phyloP scores from a whole-genome alignment of 2,113 vertebrate species.

The Tylochromis polylepis region DNA sequence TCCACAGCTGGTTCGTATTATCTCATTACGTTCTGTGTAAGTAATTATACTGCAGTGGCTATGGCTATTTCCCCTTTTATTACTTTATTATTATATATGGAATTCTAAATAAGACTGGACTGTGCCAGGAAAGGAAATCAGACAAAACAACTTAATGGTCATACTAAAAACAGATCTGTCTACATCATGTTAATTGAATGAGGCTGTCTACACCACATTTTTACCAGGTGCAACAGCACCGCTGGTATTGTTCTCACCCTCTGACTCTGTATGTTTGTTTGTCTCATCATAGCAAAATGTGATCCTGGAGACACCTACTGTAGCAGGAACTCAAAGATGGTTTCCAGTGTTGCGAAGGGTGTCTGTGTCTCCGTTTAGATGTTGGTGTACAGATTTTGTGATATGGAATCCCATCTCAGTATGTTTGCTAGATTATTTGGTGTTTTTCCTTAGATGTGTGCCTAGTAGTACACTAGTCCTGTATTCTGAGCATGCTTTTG shows the following conservation, averaged over 20 bases:
- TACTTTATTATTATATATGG: background rate
- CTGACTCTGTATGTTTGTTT: background rate
- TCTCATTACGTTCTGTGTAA: conserved; percentile 1
- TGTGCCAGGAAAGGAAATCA: background rate
- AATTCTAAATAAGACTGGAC: background rate
- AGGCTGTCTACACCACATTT: background rate
- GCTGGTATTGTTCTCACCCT: background rate
- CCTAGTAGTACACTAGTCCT: background rate
- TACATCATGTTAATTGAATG: background rate
- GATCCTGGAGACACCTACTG: background rate
- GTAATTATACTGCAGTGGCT: background rate
- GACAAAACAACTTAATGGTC: background rate
- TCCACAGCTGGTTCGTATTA: conserved; percentile 13
- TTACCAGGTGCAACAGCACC: background rate
- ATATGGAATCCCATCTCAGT: background rate
- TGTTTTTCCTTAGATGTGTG: background rate
- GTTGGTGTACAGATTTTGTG: background rate
- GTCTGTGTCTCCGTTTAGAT: background rate
- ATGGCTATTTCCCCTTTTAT: background rate
- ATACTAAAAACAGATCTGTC: background rate
- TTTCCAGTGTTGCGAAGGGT: background rate
- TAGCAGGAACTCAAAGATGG: background rate
- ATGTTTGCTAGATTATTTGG: background rate
- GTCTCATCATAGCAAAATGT: background rate
- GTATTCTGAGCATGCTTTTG: background rate